These are phyloP conservation scores for Gobius niger DNA, from an alignment of 2,113 vertebrate species.

Conservation along the genomic window DNA sequence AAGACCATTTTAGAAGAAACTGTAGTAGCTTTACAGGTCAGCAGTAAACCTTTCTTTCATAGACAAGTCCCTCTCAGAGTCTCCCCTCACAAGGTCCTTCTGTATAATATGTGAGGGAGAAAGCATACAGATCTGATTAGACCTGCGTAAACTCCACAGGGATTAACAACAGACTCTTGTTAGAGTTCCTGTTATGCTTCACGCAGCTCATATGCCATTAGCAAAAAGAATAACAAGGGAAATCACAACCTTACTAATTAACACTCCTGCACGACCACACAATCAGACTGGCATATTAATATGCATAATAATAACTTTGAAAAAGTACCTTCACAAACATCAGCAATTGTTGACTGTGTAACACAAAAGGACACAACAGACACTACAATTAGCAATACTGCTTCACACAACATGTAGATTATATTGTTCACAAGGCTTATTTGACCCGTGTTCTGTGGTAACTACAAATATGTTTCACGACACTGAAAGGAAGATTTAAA, in stretches of 20 bases:
- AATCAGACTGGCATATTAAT: conserved; percentile 40
- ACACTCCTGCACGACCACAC: conserved; percentile 34
- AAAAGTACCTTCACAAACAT: conserved; percentile 52
- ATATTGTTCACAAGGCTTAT: conserved; percentile 5
- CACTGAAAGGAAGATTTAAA: too few species aligned
- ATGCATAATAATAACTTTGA: conserved; percentile 40
- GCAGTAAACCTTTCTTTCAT: conserved; percentile 40
- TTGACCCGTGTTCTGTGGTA: background rate
- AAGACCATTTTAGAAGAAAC: conserved; percentile 36
- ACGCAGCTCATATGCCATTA: conserved; percentile 39
- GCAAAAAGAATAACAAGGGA: conserved; percentile 34
- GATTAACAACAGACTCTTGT: conserved; percentile 59
- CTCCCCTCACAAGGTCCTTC: conserved; percentile 39
- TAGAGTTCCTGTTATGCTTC: conserved; percentile 57
- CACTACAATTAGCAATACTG: background rate
- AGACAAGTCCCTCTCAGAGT: conserved; percentile 54
- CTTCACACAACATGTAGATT: conserved; percentile 48
- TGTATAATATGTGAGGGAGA: conserved; percentile 53
- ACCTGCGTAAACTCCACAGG: conserved; percentile 51
- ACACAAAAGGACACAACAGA: background rate
- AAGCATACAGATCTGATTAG: conserved; percentile 66
- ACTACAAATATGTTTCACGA: too few species aligned
- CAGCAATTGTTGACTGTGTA: background rate
- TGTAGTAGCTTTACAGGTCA: conserved; percentile 42
- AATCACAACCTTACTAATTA: conserved; percentile 49